phyloP scores from a whole-genome alignment of 2,888 invertebrate species.

The Doris montereyensis region DNA sequence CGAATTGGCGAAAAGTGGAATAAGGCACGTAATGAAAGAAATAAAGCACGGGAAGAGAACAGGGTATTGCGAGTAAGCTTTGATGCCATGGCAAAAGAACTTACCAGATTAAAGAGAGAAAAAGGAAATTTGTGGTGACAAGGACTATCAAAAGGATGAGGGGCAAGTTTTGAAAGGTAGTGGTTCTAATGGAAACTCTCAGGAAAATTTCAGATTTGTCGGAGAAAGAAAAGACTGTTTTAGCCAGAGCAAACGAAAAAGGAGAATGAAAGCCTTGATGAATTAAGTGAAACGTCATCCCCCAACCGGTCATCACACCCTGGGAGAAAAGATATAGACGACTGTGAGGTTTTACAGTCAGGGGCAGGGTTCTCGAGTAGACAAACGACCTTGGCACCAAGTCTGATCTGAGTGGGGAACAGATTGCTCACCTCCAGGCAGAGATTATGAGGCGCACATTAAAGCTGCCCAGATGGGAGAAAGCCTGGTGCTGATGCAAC shows the following conservation, averaged over 20 bases:
- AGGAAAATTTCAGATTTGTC: conserved; percentile 20
- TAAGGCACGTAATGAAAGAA: conserved; percentile 89
- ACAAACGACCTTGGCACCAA: neutral
- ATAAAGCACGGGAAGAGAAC: conserved; percentile 91
- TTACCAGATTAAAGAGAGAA: conserved; percentile 82
- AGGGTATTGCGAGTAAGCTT: conserved; percentile 86
- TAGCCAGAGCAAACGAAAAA: conserved; percentile 29
- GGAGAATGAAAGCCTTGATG: conserved; percentile 37
- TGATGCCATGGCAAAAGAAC: conserved; percentile 76
- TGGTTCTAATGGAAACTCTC: neutral
- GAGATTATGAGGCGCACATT: neutral
- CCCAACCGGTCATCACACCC: no score
- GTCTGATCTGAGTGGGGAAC: neutral
- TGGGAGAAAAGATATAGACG: conserved; percentile 42
- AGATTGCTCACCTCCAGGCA: neutral
- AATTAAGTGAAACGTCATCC: conserved; percentile 38
- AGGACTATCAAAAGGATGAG: neutral
- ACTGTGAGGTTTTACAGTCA: no score
- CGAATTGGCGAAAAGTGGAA: conserved; percentile 98
- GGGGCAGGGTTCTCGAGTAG: neutral
- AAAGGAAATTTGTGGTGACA: no score
- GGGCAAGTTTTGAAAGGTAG: neutral
- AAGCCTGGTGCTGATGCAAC: conserved; percentile 74
- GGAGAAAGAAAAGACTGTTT: conserved; percentile 35
- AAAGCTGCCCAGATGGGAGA: conserved; percentile 54